A percentile compares a stretch with the other conserved stretches of the same genome.
Evolutionary conservation across 2,113 vertebrate species (phyloP).

Genomic region (Mesembrinibis cayennensis): DNA sequence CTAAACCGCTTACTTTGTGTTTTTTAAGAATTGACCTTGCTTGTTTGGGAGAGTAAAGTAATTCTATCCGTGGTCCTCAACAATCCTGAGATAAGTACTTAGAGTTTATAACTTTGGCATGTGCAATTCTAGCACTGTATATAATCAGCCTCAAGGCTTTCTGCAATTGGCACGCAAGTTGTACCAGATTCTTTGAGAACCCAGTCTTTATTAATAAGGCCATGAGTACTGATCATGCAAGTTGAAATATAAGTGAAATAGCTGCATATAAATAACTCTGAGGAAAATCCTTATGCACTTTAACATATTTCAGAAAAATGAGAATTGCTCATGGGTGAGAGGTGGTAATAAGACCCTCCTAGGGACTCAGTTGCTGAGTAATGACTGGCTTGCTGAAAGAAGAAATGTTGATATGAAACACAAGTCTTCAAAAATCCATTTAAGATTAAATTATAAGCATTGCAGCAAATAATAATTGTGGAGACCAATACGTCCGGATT

Average conservation of each 20-base stretch:
- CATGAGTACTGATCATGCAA: not conserved
- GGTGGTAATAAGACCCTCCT: not conserved
- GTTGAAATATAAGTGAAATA: not conserved
- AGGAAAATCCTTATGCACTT: conserved; percentile 33
- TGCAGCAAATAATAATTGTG: conserved; percentile 26
- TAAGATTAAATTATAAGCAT: conserved; percentile 6
- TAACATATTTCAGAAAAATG: not conserved
- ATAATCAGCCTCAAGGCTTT: not conserved
- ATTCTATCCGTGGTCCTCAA: not conserved
- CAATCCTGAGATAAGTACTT: not conserved
- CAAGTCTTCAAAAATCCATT: conserved; percentile 10
- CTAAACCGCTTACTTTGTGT: not conserved
- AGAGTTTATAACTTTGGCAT: not conserved
- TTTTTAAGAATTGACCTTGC: not conserved
- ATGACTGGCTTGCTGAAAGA: not conserved
- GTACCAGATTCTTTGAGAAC: not conserved
- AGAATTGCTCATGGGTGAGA: not conserved
- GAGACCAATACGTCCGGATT: conserved; percentile 44
- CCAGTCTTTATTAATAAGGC: not conserved
- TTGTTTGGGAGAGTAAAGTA: not conserved
- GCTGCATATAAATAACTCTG: not conserved
- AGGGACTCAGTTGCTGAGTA: not conserved
- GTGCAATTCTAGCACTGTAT: not conserved
- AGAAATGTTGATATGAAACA: not conserved
- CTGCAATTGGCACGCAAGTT: not conserved